Percentiles rank a stretch among this genome's conserved stretches.
Evolutionary conservation across 2,797 vertebrate species (phyloP).

Genomic region (Stomatorhinus walkeri): DNA sequence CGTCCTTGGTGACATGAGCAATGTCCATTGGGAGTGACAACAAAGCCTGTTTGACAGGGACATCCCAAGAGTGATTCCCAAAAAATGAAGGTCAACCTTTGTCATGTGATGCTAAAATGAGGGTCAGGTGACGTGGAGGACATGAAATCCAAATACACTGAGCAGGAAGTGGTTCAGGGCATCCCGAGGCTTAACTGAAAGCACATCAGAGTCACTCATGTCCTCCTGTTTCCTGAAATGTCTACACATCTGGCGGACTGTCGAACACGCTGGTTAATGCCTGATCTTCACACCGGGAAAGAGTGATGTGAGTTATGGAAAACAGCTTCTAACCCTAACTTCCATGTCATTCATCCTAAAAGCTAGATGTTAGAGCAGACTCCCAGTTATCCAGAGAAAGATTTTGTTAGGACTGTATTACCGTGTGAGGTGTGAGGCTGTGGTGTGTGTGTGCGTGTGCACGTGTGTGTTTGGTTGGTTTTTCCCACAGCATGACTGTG

Average conservation of each 20-base stretch:
- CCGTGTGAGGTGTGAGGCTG: not conserved
- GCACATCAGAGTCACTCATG: not conserved
- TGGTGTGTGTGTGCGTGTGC: conserved; percentile 20
- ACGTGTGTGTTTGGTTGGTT: not conserved
- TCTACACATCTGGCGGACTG: not conserved
- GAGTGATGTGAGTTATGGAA: not conserved
- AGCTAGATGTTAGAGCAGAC: not conserved
- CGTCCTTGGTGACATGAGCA: not conserved
- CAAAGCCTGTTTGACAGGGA: not conserved
- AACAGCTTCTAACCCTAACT: not conserved
- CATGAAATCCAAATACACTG: not conserved
- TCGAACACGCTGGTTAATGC: not conserved
- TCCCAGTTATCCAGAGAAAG: not conserved
- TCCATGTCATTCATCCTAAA: not conserved
- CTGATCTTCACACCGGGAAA: not conserved
- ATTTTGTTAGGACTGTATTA: not conserved
- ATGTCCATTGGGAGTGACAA: not conserved
- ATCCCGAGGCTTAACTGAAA: not conserved
- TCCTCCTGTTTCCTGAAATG: not conserved
- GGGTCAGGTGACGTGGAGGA: not conserved
- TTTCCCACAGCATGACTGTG: conserved; percentile 62
- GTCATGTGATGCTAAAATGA: not conserved
- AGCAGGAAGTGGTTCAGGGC: not conserved
- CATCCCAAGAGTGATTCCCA: not conserved
- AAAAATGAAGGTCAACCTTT: not conserved